Conservation (phyloP, 1,140 invertebrate species). For the Oreohelix idahoensis region DNA sequence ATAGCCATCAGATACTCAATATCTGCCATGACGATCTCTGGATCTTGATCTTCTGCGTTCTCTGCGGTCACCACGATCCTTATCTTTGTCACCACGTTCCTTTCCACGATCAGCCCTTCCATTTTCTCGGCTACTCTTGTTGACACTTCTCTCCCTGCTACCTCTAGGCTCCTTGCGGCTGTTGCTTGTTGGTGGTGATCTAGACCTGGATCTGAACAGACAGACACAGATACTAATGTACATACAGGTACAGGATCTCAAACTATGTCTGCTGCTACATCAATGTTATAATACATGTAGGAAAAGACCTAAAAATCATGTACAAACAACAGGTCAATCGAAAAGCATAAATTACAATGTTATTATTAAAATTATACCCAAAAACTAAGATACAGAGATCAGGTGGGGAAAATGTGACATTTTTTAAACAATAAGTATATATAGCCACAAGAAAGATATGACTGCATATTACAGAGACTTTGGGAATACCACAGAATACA, state of each 20-base stretch:
- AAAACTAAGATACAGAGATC: too few relatives aligned
- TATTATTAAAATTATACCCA: too few relatives aligned
- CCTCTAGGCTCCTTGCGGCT: slow-evolving; percentile 53
- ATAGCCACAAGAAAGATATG: too few relatives aligned
- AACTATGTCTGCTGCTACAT: too few relatives aligned
- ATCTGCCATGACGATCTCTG: slow-evolving; percentile 59
- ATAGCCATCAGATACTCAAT: slow-evolving; percentile 29
- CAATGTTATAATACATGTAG: too few relatives aligned
- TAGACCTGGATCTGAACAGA: not conserved
- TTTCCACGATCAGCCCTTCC: not conserved
- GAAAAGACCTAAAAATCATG: too few relatives aligned
- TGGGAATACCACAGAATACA: too few relatives aligned
- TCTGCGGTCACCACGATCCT: not conserved
- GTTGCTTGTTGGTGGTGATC: slow-evolving; percentile 65
- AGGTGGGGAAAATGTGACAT: too few relatives aligned
- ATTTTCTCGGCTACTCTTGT: not conserved
- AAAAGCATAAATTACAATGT: too few relatives aligned
- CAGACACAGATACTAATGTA: not conserved
- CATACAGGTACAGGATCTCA: not conserved
- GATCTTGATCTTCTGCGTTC: slow-evolving; percentile 49
- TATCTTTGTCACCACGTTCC: not conserved
- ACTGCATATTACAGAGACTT: too few relatives aligned
- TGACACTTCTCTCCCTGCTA: slow-evolving; percentile 52
- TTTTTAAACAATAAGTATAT: too few relatives aligned
- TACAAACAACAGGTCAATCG: too few relatives aligned